Conservation (phyloP, 2,888 invertebrate species). For the Monochamus alternatus region DNA sequence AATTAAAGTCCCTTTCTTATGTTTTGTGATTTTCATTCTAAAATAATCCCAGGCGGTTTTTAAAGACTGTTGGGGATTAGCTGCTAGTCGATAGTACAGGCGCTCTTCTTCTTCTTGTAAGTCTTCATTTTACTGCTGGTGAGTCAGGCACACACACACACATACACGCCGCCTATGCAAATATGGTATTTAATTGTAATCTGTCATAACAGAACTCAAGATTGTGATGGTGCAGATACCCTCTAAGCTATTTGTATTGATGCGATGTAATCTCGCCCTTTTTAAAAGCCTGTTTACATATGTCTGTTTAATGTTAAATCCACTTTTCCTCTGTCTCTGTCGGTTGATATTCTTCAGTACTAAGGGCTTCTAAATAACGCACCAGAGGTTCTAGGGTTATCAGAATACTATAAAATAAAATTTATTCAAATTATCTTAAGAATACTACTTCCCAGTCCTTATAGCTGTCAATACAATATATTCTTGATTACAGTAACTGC, state of each 20-base stretch:
- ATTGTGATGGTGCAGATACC: constrained; percentile 47
- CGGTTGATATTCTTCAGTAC: not conserved
- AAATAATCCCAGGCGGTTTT: too few relatives aligned
- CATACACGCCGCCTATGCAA: constrained; percentile 48
- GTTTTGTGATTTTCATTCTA: too few relatives aligned
- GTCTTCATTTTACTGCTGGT: constrained; percentile 42
- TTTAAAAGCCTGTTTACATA: constrained; percentile 21
- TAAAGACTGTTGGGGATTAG: not conserved
- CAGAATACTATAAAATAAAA: too few relatives aligned
- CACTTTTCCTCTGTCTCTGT: constrained; percentile 18
- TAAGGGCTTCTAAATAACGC: not conserved
- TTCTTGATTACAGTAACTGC: too few relatives aligned
- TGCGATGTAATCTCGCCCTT: constrained; percentile 46
- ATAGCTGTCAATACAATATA: too few relatives aligned
- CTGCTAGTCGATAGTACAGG: constrained; percentile 18
- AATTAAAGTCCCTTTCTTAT: too few relatives aligned
- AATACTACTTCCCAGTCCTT: too few relatives aligned
- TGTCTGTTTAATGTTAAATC: constrained; percentile 2
- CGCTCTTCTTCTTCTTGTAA: constrained; percentile 6
- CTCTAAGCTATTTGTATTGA: constrained; percentile 42
- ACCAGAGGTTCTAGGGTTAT: too few relatives aligned
- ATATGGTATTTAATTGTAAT: constrained; percentile 53
- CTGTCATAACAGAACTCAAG: constrained; percentile 48
- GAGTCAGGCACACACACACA: constrained; percentile 44
- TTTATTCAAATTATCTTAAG: too few relatives aligned